These are phyloP conservation scores for Rhegmatorhina hoffmannsi DNA, from an alignment of 2,113 vertebrate species.

Conservation along the genomic window DNA sequence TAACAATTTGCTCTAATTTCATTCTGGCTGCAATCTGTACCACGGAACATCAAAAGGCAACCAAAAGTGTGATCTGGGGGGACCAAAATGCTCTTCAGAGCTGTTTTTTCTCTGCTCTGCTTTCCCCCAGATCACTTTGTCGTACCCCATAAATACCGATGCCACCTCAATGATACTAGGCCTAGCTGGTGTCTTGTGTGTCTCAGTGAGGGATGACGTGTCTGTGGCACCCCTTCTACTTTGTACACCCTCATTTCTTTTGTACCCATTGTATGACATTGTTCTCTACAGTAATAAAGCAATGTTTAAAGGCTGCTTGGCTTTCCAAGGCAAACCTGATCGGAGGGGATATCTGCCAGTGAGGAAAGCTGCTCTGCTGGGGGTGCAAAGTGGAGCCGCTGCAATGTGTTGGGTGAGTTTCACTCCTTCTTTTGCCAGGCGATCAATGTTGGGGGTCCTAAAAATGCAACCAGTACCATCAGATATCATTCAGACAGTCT, in stretches of 20 bases:
- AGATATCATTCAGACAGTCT: neutral
- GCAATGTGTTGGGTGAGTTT: slow-evolving; percentile 86
- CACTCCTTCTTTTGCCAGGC: slow-evolving; percentile 82
- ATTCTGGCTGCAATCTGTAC: neutral
- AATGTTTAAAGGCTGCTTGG: neutral
- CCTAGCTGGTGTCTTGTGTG: neutral
- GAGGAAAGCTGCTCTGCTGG: slow-evolving; percentile 90
- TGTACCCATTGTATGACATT: neutral
- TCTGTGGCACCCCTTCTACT: neutral
- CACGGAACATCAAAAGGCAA: accelerated
- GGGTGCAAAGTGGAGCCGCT: slow-evolving; percentile 83
- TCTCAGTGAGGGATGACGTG: neutral
- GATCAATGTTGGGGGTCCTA: slow-evolving; percentile 89
- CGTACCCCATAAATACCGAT: neutral
- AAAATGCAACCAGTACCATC: neutral
- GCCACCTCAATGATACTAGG: neutral
- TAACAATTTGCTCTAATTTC: neutral
- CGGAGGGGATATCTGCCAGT: slow-evolving; percentile 89
- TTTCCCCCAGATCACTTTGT: neutral
- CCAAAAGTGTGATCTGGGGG: accelerated
- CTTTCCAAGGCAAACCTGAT: slow-evolving; percentile 77
- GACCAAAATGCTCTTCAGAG: neutral
- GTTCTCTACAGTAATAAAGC: neutral
- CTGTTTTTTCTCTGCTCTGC: neutral
- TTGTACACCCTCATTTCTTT: neutral